These are phyloP conservation scores for Apamea anceps DNA, from an alignment of 2,888 invertebrate species.

Conservation along the genomic window DNA sequence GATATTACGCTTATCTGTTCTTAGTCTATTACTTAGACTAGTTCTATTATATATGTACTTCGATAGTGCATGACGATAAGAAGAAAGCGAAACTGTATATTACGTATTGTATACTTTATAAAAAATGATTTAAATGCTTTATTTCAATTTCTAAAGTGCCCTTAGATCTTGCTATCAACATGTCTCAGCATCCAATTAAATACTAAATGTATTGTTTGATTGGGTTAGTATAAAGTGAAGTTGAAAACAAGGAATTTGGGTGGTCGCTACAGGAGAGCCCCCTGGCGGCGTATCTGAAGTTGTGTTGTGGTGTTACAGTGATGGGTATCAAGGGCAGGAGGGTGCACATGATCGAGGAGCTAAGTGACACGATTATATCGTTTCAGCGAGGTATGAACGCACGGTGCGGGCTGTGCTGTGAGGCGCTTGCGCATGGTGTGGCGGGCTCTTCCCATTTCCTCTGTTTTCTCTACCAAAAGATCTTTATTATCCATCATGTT, in stretches of 20 bases:
- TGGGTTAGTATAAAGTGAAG: constrained; percentile 36
- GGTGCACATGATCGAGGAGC: constrained; percentile 99
- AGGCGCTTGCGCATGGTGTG: constrained; percentile 85
- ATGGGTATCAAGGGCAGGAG: constrained; percentile 99
- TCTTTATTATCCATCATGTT: constrained; percentile 57
- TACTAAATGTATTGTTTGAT: constrained; percentile 16
- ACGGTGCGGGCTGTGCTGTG: constrained; percentile 77
- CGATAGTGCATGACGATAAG: constrained; percentile 74
- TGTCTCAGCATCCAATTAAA: constrained; percentile 26
- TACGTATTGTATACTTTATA: constrained; percentile 11
- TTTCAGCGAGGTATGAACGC: constrained; percentile 98
- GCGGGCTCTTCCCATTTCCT: constrained; percentile 75
- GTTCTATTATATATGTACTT: constrained; percentile 70
- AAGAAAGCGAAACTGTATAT: constrained; percentile 57
- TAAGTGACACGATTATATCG: constrained; percentile 99
- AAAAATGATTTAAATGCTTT: constrained; percentile 29
- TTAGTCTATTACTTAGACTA: constrained; percentile 71
- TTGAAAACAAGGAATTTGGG: constrained; percentile 43
- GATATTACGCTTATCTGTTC: constrained; percentile 76
- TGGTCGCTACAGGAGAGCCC: constrained; percentile 48
- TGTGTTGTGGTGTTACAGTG: constrained; percentile 93
- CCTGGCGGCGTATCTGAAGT: constrained; percentile 75
- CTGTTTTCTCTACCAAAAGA: constrained; percentile 59
- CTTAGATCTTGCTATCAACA: constrained; percentile 51
- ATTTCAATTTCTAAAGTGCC: constrained; percentile 38